Base-by-base conservation (phyloP, 2,113 vertebrate genomes). In the Perognathus longimembris region DNA sequence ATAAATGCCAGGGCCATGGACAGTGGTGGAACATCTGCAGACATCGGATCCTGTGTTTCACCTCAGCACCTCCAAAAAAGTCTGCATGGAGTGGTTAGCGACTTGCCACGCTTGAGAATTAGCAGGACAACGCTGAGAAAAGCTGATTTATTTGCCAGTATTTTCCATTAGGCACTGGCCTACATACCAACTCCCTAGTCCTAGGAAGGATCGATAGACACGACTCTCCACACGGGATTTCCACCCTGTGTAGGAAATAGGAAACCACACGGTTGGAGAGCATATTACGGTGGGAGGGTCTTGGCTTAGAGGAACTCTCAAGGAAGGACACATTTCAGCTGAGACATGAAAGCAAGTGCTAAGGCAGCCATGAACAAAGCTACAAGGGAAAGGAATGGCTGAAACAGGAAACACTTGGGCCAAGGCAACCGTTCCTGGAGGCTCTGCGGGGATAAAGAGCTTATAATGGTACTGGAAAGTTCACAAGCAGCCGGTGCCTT, bases 301-400 rank as follows among this genome's bases (percentile, higher is more conserved):
- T 89, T 79, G 14, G 15, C 50, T 54, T 70, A 77, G 61, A 73
- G 63, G 73, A 90, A 90, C 77, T 40, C 20, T 38, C 28, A 61
- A 66, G 22, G 36, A 64, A 12, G 71, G 85, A 84, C 36, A 38
- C 8, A n/a, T 28, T 89, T 87, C 36, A 54, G 10, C 34, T 67
- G 69, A 75, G 42, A 84, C 30, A 7, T 36, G 40, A 54, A 73
- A 24, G 0, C 50, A 11, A 54, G 7, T 36, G 11, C 45, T 32
- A 81, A 28, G 42, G 10, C 54, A 61, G 11, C 50, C 1, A 17
- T 66, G 24, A 57, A 22, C 61, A 57, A 73, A 81, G 15, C 22
- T 34, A 5, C 7, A 1, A 18, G 7, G 0, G 32, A 36, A 28
- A 38, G 2, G 6, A n/a, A 14, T 1, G 6, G 4, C n/a, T 36